A percentile compares a stretch with the other conserved stretches of the same genome.
Conservation (phyloP, 2,888 invertebrate species). For the Pocota personata region DNA sequence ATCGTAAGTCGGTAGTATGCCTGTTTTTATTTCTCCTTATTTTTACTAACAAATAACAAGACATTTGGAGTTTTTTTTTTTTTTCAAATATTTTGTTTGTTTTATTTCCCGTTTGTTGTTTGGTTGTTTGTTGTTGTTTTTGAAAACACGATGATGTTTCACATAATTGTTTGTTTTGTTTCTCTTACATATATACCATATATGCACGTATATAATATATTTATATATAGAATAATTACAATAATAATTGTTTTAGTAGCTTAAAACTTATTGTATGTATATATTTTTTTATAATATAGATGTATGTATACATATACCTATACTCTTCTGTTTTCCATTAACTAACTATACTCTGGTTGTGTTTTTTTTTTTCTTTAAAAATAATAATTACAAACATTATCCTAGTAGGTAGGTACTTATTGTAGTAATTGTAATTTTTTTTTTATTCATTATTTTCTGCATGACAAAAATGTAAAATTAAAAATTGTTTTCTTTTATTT, state of each 20-base stretch:
- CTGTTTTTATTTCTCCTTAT: too few species aligned
- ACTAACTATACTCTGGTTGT: conserved; percentile 64
- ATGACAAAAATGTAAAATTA: conserved; percentile 72
- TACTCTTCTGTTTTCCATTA: conserved; percentile 49
- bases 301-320: conserved; percentile 50
- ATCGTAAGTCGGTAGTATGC: too few species aligned
- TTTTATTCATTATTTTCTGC: conserved; percentile 26
- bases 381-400: conserved; percentile 74
- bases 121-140: conserved; percentile 46
- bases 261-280: conserved; percentile 65
- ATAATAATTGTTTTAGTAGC: conserved; percentile 74
- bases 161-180: conserved; percentile 18
- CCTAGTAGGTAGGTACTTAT: conserved; percentile 71
- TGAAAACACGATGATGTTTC: conserved; percentile 40
- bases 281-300: conserved; percentile 46
- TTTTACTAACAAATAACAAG: not conserved
- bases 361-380: conserved; percentile 69
- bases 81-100: conserved; percentile 44
- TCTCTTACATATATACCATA: conserved; percentile 73
- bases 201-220: conserved; percentile 74
- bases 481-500: conserved; percentile 40
- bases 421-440: conserved; percentile 58
- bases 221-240: conserved; percentile 61
- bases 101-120: conserved; percentile 58
- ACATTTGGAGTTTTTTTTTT: not conserved